A percentile compares a stretch with the other conserved stretches of the same genome.
These are phyloP conservation scores for Clistopyga incitator DNA, from an alignment of 2,888 invertebrate genomes.

Conservation along the genomic window DNA sequence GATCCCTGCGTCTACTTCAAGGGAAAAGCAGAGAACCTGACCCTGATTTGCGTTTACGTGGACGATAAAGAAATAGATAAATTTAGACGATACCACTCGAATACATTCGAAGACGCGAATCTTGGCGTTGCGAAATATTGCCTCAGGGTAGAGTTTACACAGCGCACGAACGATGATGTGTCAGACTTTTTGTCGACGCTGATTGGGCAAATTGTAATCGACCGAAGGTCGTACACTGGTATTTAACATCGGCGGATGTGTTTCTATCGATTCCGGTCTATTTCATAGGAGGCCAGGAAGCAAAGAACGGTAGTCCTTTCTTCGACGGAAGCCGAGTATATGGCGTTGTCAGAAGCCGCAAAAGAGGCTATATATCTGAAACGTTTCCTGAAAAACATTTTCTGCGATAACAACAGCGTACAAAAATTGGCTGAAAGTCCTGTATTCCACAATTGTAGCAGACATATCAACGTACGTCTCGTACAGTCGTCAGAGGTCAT, in stretches of 20 bases:
- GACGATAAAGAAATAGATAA: constrained; percentile 24
- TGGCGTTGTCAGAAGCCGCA: too few relatives aligned
- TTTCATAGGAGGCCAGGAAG: constrained; percentile 45
- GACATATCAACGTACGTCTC: not conserved
- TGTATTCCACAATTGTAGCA: constrained; percentile 22
- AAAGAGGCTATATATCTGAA: constrained; percentile 22
- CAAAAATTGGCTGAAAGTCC: constrained; percentile 11
- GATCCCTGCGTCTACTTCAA: constrained; percentile 26
- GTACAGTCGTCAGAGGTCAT: too few relatives aligned
- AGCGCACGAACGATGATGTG: not conserved
- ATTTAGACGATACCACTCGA: constrained; percentile 47
- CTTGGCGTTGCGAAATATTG: constrained; percentile 17
- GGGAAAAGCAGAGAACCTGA: constrained; percentile 8
- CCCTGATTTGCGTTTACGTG: constrained; percentile 12
- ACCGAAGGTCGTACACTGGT: constrained; percentile 50
- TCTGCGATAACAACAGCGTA: constrained; percentile 24
- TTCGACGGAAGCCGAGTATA: too few relatives aligned
- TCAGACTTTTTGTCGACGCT: constrained; percentile 42
- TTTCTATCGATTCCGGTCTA: constrained; percentile 24
- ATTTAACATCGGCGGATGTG: too few relatives aligned
- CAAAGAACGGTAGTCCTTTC: constrained; percentile 34
- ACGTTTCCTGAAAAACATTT: not conserved
- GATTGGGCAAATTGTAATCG: constrained; percentile 49
- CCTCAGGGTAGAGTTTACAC: constrained; percentile 29
- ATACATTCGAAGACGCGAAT: constrained; percentile 30